These are phyloP conservation scores for Keiferia lycopersicella DNA, from an alignment of 2,888 invertebrate species.

Conservation along the genomic window DNA sequence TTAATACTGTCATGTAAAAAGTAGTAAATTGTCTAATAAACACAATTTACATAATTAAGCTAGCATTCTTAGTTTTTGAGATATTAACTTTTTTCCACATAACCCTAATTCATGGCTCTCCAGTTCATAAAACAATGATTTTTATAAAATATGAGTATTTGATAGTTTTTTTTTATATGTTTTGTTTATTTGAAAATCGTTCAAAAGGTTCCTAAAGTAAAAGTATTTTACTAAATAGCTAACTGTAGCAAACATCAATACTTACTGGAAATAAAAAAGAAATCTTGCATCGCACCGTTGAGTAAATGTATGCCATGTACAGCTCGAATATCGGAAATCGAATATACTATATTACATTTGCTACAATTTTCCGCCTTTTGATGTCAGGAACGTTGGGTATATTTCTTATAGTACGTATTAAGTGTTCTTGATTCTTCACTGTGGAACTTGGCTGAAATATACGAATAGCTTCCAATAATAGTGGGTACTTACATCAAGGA, in stretches of 20 bases:
- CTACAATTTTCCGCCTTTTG: slow-evolving; percentile 4
- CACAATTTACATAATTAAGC: too few species aligned
- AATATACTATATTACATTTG: slow-evolving; percentile 1
- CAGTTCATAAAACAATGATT: too few species aligned
- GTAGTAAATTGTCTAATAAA: too few species aligned
- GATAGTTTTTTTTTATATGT: too few species aligned
- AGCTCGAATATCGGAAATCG: slow-evolving; percentile 3
- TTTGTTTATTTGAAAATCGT: too few species aligned
- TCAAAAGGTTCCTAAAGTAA: too few species aligned
- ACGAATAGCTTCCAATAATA: slow-evolving; percentile 9
- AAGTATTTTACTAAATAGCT: too few species aligned
- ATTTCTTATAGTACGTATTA: neutral
- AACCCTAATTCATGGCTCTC: too few species aligned
- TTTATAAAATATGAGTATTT: too few species aligned
- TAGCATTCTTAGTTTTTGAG: too few species aligned
- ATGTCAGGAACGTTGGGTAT: neutral
- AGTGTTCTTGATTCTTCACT: slow-evolving; percentile 1
- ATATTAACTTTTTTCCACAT: too few species aligned
- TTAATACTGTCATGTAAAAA: too few species aligned
- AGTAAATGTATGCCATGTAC: neutral
- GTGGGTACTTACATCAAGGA: slow-evolving; percentile 6
- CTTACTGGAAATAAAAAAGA: neutral
- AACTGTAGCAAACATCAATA: neutral
- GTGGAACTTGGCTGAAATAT: neutral
- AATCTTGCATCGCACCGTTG: neutral